These are phyloP conservation scores for Molothrus ater DNA, from an alignment of 2,797 vertebrate species.

Conservation along the genomic window DNA sequence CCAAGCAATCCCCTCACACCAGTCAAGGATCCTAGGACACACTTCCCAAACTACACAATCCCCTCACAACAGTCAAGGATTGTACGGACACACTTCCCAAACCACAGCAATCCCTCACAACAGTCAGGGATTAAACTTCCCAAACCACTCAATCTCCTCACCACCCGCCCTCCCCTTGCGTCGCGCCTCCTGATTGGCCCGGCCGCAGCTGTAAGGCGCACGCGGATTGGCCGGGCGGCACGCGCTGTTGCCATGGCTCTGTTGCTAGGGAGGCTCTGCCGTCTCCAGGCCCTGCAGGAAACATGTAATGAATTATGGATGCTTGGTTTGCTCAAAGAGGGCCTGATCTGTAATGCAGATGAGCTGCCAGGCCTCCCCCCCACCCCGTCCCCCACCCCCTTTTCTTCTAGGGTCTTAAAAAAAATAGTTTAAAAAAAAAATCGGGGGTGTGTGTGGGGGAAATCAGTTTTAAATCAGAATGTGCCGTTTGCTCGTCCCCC, in stretches of 20 bases:
- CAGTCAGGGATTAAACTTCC: accelerated
- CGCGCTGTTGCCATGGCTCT: constrained; percentile 90
- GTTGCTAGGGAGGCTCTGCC: constrained; percentile 88
- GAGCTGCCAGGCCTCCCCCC: constrained; percentile 69
- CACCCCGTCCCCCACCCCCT: neutral
- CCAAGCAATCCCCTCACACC: no score
- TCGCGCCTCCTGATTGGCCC: constrained; percentile 75
- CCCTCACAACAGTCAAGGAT: no score
- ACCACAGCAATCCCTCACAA: no score
- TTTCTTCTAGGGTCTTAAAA: constrained; percentile 82
- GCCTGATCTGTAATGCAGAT: constrained; percentile 95
- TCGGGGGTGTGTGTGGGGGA: no score
- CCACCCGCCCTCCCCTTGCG: neutral
- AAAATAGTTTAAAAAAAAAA: neutral
- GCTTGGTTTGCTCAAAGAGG: constrained; percentile 84
- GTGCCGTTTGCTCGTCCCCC: constrained; percentile 75
- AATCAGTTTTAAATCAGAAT: constrained; percentile 77
- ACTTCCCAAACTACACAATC: no score
- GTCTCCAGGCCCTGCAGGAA: constrained; percentile 86
- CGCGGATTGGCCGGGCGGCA: constrained; percentile 78
- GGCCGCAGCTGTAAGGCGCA: constrained; percentile 70
- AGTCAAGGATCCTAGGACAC: accelerated
- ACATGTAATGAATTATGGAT: constrained; percentile 96
- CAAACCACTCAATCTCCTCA: no score
- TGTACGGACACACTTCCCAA: no score